Evolutionary conservation across 2,113 vertebrate species (phyloP).

Genomic region (Scolopax mira): DNA sequence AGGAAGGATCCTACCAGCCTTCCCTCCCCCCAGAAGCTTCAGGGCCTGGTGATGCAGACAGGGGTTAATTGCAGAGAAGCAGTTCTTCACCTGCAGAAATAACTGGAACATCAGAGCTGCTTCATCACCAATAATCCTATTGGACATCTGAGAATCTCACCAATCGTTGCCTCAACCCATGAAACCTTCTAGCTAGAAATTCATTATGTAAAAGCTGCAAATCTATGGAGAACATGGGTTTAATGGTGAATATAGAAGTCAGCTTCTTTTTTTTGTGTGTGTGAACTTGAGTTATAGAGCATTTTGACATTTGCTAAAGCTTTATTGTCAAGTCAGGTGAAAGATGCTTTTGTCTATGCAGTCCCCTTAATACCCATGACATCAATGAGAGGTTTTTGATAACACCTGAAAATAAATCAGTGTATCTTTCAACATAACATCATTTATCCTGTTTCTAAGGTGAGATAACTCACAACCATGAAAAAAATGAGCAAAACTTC

Average conservation of each 20-base stretch:
- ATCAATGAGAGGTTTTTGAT: not conserved
- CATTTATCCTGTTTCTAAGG: not conserved
- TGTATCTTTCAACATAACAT: not conserved
- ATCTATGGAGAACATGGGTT: not conserved
- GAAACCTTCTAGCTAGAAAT: not conserved
- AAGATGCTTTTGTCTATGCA: constrained; percentile 34
- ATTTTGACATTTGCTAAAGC: constrained; percentile 17
- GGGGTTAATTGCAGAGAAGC: not conserved
- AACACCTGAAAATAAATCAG: constrained; percentile 25
- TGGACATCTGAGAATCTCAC: not conserved
- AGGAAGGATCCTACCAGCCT: not conserved
- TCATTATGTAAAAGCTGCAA: not conserved
- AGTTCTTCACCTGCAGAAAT: not conserved
- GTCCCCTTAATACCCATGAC: constrained; percentile 6
- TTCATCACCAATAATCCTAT: not conserved
- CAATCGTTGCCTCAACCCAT: not conserved
- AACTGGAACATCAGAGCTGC: not conserved
- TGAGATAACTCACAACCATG: not conserved
- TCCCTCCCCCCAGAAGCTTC: rapidly evolving
- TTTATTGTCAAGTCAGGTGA: constrained; percentile 35
- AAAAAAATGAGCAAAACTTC: not conserved
- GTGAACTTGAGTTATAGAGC: not conserved
- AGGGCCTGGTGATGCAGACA: not conserved
- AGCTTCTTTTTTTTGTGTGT: not conserved
- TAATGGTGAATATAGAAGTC: not conserved